Conservation (phyloP, 64 coral and sea anemone species). For the Montipora sp. region DNA sequence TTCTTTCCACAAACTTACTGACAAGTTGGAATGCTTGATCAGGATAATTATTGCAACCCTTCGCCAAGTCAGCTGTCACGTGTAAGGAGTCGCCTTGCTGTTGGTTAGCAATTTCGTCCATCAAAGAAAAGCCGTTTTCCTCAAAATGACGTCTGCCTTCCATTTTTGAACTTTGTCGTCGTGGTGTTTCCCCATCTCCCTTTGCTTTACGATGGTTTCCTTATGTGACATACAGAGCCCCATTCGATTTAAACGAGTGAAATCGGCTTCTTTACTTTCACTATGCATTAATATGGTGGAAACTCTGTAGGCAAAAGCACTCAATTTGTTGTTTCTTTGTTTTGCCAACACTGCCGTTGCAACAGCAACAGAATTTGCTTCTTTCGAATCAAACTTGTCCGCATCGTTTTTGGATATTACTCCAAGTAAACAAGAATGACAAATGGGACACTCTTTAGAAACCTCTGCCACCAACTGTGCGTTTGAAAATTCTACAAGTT, state of each 20-base stretch:
- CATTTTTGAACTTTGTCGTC: neutral
- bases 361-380: too few species aligned
- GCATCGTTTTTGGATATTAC: neutral
- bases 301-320: conserved; percentile 8
- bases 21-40: too few species aligned
- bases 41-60: too few species aligned
- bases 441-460: neutral
- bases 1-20: too few species aligned
- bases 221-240: conserved; percentile 1
- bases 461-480: neutral
- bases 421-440: neutral
- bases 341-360: neutral
- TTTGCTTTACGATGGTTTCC: neutral
- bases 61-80: too few species aligned
- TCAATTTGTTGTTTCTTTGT: neutral
- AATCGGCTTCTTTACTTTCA: neutral
- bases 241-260: conserved; percentile 8
- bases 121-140: too few species aligned
- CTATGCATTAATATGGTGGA: conserved; percentile 15
- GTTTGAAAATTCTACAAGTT: neutral
- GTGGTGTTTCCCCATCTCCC: conserved; percentile 14
- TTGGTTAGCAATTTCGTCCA: too few species aligned
- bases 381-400: neutral
- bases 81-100: too few species aligned
- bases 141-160: neutral